phyloP scores from a whole-genome alignment of 2,797 vertebrate genomes.

The Paramormyrops hopkinsi region DNA sequence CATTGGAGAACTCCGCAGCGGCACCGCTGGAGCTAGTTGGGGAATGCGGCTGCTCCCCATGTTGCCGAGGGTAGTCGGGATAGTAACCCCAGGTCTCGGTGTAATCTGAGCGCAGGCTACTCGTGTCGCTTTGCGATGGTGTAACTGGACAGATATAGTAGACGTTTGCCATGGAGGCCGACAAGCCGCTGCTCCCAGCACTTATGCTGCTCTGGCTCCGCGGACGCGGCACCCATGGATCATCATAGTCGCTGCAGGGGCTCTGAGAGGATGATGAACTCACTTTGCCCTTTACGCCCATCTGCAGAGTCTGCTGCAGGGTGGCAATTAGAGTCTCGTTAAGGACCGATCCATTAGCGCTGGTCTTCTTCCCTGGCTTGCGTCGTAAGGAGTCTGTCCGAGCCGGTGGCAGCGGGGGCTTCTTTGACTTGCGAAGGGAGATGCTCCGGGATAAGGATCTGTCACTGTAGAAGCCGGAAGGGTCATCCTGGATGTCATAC shows the following conservation, averaged over 20 bases:
- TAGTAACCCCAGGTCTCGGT: conserved; percentile 89
- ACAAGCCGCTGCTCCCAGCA: conserved; percentile 75
- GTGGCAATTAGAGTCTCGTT: conserved; percentile 85
- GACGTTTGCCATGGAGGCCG: conserved; percentile 66
- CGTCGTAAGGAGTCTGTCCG: conserved; percentile 90
- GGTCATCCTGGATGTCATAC: conserved; percentile 59
- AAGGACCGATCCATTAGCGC: conserved; percentile 60
- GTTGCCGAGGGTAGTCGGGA: conserved; percentile 67
- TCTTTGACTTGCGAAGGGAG: conserved; percentile 88
- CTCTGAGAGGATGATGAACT: conserved; percentile 82
- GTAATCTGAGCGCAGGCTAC: conserved; percentile 89
- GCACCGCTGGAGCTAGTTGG: conserved; percentile 30
- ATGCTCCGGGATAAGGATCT: conserved; percentile 79
- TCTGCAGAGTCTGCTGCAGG: conserved; percentile 84
- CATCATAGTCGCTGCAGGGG: conserved; percentile 90
- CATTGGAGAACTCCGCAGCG: conserved; percentile 51
- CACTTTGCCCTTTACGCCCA: conserved; percentile 72
- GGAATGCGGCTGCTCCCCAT: conserved; percentile 64
- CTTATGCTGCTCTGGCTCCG: conserved; percentile 89
- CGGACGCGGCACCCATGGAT: conserved; percentile 83
- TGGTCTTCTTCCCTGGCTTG: conserved; percentile 60
- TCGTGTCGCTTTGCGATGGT: conserved; percentile 86
- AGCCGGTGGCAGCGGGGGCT: conserved; percentile 83
- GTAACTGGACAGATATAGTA: conserved; percentile 83
- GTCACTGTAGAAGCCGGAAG: conserved; percentile 62